Conservation (phyloP, 2,797 vertebrate genomes). For the Lepus townsendii region DNA sequence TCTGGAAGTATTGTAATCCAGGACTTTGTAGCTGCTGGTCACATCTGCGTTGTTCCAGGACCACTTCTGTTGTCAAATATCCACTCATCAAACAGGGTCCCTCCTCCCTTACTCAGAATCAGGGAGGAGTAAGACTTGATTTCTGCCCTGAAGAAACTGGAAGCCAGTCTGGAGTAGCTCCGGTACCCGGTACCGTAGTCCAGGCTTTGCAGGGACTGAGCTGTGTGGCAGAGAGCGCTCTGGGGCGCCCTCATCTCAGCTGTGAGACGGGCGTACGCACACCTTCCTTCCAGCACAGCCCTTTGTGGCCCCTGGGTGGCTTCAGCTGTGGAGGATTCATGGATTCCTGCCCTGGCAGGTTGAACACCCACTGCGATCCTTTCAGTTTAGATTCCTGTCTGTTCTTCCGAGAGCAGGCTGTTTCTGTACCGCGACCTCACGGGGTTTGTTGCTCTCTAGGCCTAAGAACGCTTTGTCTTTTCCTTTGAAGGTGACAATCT, state of each 20-base stretch:
- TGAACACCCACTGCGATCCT: fast-evolving
- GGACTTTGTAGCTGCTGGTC: neutral
- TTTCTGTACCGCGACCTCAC: neutral
- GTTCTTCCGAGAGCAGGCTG: neutral
- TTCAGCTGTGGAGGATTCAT: fast-evolving
- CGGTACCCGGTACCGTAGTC: neutral
- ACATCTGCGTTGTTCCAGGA: too few species aligned
- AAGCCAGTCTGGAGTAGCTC: neutral
- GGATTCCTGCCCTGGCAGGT: neutral
- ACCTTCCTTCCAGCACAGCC: neutral
- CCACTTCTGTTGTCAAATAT: neutral
- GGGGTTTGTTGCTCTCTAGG: neutral
- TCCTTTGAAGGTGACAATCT: constrained; percentile 94
- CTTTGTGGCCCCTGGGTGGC: fast-evolving
- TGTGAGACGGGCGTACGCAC: neutral
- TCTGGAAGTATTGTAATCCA: fast-evolving
- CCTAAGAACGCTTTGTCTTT: constrained; percentile 61
- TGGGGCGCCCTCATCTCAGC: neutral
- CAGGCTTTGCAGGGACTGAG: neutral
- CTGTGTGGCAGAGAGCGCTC: neutral
- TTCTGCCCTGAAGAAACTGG: neutral
- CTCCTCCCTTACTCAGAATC: neutral
- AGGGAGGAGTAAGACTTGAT: neutral
- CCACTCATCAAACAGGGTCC: neutral
- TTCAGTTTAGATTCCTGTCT: neutral